Base-by-base conservation (phyloP, 2,888 invertebrate species). In the Thera obeliscata region DNA sequence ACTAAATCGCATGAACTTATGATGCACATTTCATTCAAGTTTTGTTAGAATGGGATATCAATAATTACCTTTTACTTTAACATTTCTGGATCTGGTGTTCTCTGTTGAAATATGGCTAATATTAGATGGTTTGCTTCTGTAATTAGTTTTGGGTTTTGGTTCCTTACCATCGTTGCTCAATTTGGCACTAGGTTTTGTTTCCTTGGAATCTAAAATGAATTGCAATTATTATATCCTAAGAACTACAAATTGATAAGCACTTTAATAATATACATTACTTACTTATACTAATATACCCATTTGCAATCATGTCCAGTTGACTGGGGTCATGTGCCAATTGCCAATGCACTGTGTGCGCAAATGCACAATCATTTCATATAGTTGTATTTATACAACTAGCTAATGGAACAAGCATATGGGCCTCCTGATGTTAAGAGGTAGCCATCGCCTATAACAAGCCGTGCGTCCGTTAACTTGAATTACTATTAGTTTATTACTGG, bases 191-290 rank as follows among this genome's bases (percentile, higher is more conserved):
- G 75, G 63, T 77, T 82, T 90, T 55, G 65, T 69, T 67, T 87
- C 89, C 61, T 78, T 86, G 56, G 80, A 70, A 81, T 76, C 91
- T 91, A 77, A 48, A 85, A 86, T 48, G 2, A 11, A 2, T 61
- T 4, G 35, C 35, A 7, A 56, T 38, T 41, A 56, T 35, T 35
- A n/a, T 9, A n/a, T 36, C 12, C 7, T 8, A 41, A 2, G 52
- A 33, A 52, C 52, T 33, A 33, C 52, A 33, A 33, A 5, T 9
- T 22, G 33, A 52, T 52, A 52, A 52, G 6, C 50, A 49, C 7
- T 50, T 12, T 22, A 12, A 7, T 22, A 41, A 41, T 41, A 22
- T 50, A 50, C 22, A 22, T 22, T 22, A 22, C 22, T 22, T 22
- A 12, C 22, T 50, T 22, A 5, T 38, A 6, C 41, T 7, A 41